Base-by-base conservation (phyloP, 2,888 invertebrate genomes). In the Tachina fera region DNA sequence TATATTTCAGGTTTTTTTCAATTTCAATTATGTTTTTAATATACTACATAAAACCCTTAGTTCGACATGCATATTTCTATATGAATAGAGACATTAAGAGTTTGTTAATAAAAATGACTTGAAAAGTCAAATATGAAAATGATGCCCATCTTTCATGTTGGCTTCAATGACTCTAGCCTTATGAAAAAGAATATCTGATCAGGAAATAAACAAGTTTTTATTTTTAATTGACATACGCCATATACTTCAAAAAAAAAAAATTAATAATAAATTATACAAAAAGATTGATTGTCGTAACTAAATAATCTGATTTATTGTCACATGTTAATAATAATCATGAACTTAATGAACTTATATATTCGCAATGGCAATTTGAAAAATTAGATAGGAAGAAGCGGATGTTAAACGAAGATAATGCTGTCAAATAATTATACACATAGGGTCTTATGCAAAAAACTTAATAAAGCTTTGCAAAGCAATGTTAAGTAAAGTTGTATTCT, bases 1-100 rank as follows among this genome's bases (percentile, higher is more conserved):
- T 53, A n/a, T 49, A 43, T 72, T 78, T 72, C 11, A 43, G 53
- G 56, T 58, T 58, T 65, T 31, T 31, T 83, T 77, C 14, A 19
- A 22, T 60, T 43, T 82, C 19, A 76, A 63, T 75, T 60, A 56
- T 16, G 13, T n/a, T 53, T 68, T 19, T 53, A 8, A 53, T n/a
- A n/a, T n/a, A 53, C 19, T 16, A 19, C 53, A 31, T 41, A 9
- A 13, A 61, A 61, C 10, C 10, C 14, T 47, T 51, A 19, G 16
- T 41, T 19, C 14, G 19, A 3, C 4, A 70, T n/a, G 9, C 22
- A n/a, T 41, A 22, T 41, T 8, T 41, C n/a, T 41, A 31, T 13
- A 31, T 13, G 6, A 53, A 31, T 31, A 31, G 31, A 31, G 31
- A 31, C 31, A 31, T 31, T 31, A 31, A 31, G 31, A 14, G 60